Evolutionary conservation across 2,113 vertebrate species (phyloP).

Genomic region (Geococcyx californianus): DNA sequence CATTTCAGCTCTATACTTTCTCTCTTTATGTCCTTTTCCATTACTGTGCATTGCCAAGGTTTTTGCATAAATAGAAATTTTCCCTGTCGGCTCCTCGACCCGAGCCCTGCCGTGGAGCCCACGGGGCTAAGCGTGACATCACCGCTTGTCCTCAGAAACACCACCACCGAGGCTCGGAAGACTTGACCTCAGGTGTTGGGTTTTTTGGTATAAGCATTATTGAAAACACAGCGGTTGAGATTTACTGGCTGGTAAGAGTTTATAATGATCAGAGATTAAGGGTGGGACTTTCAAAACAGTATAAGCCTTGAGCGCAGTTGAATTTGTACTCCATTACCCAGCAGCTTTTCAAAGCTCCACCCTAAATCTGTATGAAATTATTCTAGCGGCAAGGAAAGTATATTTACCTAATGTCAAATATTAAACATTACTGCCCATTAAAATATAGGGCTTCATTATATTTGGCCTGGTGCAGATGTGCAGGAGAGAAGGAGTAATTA

Average conservation of each 20-base stretch:
- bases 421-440: slow-evolving; percentile 59
- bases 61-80: slow-evolving; percentile 15
- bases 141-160: slow-evolving; percentile 57
- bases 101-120: neutral
- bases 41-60: slow-evolving; percentile 10
- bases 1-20: slow-evolving; percentile 28
- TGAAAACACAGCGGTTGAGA: slow-evolving; percentile 9
- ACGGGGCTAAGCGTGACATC: slow-evolving; percentile 13
- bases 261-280: slow-evolving; percentile 30
- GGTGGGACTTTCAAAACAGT: slow-evolving; percentile 59
- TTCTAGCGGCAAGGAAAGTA: slow-evolving; percentile 29
- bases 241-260: slow-evolving; percentile 63
- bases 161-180: neutral
- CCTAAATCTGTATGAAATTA: slow-evolving; percentile 53
- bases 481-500: slow-evolving; percentile 54
- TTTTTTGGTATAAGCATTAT: slow-evolving; percentile 28
- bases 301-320: neutral
- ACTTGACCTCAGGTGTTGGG: slow-evolving; percentile 39
- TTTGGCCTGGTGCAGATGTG: slow-evolving; percentile 42
- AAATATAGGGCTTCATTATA: slow-evolving; percentile 63
- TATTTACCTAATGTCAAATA: slow-evolving; percentile 62
- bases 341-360: slow-evolving; percentile 63
- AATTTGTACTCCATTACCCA: slow-evolving; percentile 49
- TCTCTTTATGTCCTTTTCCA: slow-evolving; percentile 42
- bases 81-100: neutral